Conservation (phyloP, 2,888 invertebrate genomes). For the Plutella xylostella region DNA sequence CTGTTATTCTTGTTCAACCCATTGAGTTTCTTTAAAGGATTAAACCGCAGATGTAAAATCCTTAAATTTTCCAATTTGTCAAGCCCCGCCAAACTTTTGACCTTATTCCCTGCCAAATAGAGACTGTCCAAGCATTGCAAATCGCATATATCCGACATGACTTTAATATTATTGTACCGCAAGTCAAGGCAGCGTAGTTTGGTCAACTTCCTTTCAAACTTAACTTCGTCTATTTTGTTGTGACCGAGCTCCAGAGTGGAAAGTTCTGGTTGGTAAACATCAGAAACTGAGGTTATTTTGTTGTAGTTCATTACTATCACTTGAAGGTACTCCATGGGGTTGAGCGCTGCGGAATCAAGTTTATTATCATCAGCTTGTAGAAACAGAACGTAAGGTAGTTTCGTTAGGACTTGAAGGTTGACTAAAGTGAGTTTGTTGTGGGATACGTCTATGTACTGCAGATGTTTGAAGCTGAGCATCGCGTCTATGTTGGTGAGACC, state of each 20-base stretch:
- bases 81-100: conserved; percentile 72
- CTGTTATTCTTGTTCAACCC: conserved; percentile 53
- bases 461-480: conserved; percentile 59
- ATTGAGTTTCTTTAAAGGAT: conserved; percentile 66
- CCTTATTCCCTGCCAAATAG: conserved; percentile 81
- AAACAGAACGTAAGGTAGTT: conserved; percentile 65
- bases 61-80: conserved; percentile 70
- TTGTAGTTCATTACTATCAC: conserved; percentile 69
- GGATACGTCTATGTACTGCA: conserved; percentile 70
- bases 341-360: conserved; percentile 54
- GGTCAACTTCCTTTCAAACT: conserved; percentile 36
- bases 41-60: conserved; percentile 79
- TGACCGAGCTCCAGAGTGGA: conserved; percentile 67
- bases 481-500: conserved; percentile 62
- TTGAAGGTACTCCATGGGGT: conserved; percentile 70
- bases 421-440: conserved; percentile 60
- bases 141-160: conserved; percentile 48
- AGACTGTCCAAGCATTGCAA: conserved; percentile 74
- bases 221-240: conserved; percentile 45
- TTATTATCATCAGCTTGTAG: conserved; percentile 70
- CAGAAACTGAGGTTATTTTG: conserved; percentile 53
- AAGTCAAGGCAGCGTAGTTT: conserved; percentile 66
- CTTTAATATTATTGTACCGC: conserved; percentile 59
- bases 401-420: conserved; percentile 52
- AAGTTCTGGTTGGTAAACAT: conserved; percentile 66